A percentile compares a stretch with the other conserved stretches of the same genome.
These are phyloP conservation scores for Drosophila sp. DNA, from an alignment of 1,140 invertebrate genomes.

Conservation along the genomic window DNA sequence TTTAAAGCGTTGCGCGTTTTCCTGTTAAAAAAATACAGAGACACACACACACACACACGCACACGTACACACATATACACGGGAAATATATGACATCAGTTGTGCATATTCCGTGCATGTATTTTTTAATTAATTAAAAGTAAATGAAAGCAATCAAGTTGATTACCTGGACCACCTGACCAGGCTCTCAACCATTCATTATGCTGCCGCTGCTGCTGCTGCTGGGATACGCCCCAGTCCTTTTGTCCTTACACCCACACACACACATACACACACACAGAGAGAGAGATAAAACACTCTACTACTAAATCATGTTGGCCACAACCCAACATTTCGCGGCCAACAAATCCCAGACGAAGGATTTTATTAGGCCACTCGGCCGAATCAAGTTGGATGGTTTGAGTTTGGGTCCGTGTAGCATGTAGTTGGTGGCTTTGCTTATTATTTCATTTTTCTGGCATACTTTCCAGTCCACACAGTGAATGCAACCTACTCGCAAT, in stretches of 20 bases:
- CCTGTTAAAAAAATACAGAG: neutral
- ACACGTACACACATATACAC: neutral
- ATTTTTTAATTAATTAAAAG: slow-evolving; percentile 78
- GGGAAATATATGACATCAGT: slow-evolving; percentile 9
- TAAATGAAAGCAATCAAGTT: slow-evolving; percentile 77
- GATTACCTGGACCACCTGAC: slow-evolving; percentile 52
- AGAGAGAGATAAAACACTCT: neutral
- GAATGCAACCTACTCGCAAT: no score
- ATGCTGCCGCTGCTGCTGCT: neutral
- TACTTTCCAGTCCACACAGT: neutral
- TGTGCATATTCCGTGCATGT: slow-evolving; percentile 21
- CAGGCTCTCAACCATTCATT: slow-evolving; percentile 5
- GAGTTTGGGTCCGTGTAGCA: neutral
- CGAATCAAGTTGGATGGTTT: slow-evolving; percentile 8
- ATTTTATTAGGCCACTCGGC: slow-evolving; percentile 41
- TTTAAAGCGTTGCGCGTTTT: slow-evolving; percentile 43
- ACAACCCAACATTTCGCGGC: slow-evolving; percentile 30
- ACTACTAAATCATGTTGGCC: slow-evolving; percentile 43
- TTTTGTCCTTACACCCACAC: slow-evolving; percentile 9
- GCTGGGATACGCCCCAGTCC: slow-evolving; percentile 9
- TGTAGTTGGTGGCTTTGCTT: no score
- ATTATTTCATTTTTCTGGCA: no score
- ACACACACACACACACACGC: slow-evolving; percentile 3
- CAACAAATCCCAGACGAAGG: slow-evolving; percentile 38
- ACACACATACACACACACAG: no score